Evolutionary conservation across 2,888 invertebrate genomes (phyloP), one percentile per base, ranked within the genome.

Genomic region (Harmothoe impar): DNA sequence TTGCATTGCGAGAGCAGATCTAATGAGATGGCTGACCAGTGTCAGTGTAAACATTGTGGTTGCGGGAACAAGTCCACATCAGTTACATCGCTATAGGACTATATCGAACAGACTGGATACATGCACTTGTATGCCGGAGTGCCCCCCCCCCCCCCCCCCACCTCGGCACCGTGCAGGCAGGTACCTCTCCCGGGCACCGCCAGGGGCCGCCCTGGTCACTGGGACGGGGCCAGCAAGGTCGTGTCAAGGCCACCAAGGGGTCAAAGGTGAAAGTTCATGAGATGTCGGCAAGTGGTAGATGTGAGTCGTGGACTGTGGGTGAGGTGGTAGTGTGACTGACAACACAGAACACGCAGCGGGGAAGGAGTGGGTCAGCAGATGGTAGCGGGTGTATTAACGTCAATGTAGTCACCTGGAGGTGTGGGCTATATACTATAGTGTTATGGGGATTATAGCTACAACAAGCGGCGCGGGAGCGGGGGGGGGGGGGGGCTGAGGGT

Each of bases 211-310:
- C 33, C 7, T 86, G 86, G 86, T 86, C 86, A 86, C 52, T 86
- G 54, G 86, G 86, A 86, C 86, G 56, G 31, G 54, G 33, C 54
- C 86, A 29, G 0, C 52, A 86, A 86, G 52, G 86, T 86, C 86
- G 52, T 54, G 86, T 54, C 86, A 54, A 52, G 86, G 86, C 86
- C 54, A 54, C 43, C 43, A 43, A 43, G 10, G 10, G 86, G 86
- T 86, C 86, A 86, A 86, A 86, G 86, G 86, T 86, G 52, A 86
- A 56, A 86, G 86, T 52, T 86, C 86, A 54, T 54, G 29, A 29
- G 20, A 54, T 54, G 86, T 86, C 54, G 86, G 86, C 54, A 54
- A 52, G 51, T 85, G 7, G 85, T 33, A 10, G n/a, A n/a, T n/a
- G 43, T 10, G 10, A 43, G 43, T 43, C 43, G 5, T 43, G 43